Evolutionary conservation across 2,113 vertebrate species (phyloP).

Genomic region (Apodemus speciosus): DNA sequence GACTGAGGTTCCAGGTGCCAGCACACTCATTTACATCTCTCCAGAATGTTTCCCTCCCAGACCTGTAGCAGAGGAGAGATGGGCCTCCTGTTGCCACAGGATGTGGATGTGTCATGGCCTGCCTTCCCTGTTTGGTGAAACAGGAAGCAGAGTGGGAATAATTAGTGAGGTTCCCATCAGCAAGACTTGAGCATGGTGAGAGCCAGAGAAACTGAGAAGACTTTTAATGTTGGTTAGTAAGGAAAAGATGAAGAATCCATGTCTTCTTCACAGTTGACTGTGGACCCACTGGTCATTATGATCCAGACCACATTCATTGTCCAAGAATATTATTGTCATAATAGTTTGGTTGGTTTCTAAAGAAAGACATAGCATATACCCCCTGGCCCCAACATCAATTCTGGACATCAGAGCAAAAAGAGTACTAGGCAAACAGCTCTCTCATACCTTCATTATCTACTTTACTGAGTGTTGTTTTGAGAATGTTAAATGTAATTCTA

Average conservation of each 20-base stretch:
- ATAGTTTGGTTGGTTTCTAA: conserved; percentile 17
- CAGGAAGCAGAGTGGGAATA: not conserved
- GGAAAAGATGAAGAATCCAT: not conserved
- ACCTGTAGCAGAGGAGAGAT: not conserved
- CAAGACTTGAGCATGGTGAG: not conserved
- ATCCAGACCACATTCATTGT: not conserved
- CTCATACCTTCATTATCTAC: conserved; percentile 71
- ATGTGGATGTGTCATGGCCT: not conserved
- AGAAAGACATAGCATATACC: not conserved
- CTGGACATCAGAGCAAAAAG: conserved; percentile 44
- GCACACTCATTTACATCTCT: not conserved
- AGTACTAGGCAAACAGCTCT: conserved; percentile 72
- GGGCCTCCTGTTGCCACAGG: no score
- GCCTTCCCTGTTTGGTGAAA: not conserved
- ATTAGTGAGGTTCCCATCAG: not conserved
- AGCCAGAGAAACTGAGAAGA: not conserved
- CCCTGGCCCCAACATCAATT: not conserved
- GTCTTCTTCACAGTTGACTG: not conserved
- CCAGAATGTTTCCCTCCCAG: not conserved
- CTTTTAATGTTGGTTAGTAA: not conserved
- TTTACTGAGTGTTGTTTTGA: conserved; percentile 67
- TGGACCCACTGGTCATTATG: not conserved
- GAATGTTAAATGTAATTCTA: conserved; percentile 71
- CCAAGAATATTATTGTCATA: conserved; percentile 13
- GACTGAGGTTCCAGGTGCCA: not conserved